Conservation (phyloP, 2,797 vertebrate genomes). For the Meda fulgida region DNA sequence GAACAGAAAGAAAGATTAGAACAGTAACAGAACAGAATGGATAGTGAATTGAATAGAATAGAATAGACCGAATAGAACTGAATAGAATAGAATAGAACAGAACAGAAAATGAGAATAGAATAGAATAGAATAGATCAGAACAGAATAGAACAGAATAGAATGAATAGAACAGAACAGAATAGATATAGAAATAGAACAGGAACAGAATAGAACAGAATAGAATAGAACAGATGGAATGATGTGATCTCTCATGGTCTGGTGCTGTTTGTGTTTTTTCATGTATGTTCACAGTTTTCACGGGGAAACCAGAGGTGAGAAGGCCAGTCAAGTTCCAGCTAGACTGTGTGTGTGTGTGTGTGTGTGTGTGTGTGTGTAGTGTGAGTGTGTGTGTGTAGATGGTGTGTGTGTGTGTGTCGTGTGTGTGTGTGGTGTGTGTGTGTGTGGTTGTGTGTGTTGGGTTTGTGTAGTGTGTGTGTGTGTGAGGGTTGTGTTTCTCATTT, state of each 20-base stretch:
- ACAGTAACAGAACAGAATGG: too few species aligned
- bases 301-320: slow-evolving; percentile 78
- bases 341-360: slow-evolving; percentile 48
- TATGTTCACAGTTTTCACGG: slow-evolving; percentile 73
- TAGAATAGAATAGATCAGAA: too few species aligned
- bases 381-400: slow-evolving; percentile 26
- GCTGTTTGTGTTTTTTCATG: slow-evolving; percentile 57
- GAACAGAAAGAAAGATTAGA: too few species aligned
- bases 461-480: slow-evolving; percentile 15
- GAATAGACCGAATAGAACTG: too few species aligned
- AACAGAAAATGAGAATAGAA: too few species aligned
- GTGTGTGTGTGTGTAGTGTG: slow-evolving; percentile 48
- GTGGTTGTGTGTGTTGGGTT: slow-evolving; percentile 17
- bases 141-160: too few species aligned
- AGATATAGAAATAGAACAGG: too few species aligned
- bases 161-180: too few species aligned
- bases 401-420: slow-evolving; percentile 53
- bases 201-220: too few species aligned
- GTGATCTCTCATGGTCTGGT: slow-evolving; percentile 56
- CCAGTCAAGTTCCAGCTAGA: slow-evolving; percentile 80
- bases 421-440: slow-evolving; percentile 45
- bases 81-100: too few species aligned
- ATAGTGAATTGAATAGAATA: too few species aligned
- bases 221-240: background rate
- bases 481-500: too few species aligned